Evolutionary conservation across 2,113 vertebrate species (phyloP).

Genomic region (Poeciliopsis retropinna): DNA sequence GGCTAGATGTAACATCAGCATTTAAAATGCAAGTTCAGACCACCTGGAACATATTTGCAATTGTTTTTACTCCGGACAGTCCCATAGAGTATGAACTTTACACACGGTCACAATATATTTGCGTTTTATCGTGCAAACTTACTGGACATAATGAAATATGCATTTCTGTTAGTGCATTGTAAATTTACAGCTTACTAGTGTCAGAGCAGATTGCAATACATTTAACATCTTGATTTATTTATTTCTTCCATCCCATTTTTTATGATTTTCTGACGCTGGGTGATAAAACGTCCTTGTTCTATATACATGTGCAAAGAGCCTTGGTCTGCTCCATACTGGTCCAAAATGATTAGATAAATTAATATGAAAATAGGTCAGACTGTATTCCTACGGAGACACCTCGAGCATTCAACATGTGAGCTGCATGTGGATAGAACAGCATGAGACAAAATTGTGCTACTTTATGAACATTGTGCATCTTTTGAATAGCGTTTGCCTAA

Average conservation of each 20-base stretch:
- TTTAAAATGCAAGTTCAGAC: too few relatives aligned
- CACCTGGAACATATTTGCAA: too few relatives aligned
- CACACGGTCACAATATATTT: too few relatives aligned
- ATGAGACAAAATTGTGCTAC: not conserved
- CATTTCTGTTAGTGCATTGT: not conserved
- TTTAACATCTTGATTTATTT: not conserved
- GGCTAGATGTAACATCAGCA: too few relatives aligned
- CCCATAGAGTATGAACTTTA: too few relatives aligned
- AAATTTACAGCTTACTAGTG: not conserved
- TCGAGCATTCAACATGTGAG: not conserved
- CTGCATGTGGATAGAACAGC: not conserved
- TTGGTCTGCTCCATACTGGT: not conserved
- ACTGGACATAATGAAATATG: not conserved
- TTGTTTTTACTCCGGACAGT: too few relatives aligned
- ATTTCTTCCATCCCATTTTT: not conserved
- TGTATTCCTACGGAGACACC: not conserved
- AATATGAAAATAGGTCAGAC: not conserved
- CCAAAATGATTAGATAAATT: not conserved
- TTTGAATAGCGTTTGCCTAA: not conserved
- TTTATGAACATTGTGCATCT: not conserved
- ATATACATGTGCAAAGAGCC: not conserved
- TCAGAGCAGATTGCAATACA: not conserved
- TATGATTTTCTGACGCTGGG: not conserved
- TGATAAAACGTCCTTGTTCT: not conserved
- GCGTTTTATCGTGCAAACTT: too few relatives aligned